These are phyloP conservation scores for Dreissena rostriformis DNA, from an alignment of 1,140 invertebrate genomes.

Conservation along the genomic window DNA sequence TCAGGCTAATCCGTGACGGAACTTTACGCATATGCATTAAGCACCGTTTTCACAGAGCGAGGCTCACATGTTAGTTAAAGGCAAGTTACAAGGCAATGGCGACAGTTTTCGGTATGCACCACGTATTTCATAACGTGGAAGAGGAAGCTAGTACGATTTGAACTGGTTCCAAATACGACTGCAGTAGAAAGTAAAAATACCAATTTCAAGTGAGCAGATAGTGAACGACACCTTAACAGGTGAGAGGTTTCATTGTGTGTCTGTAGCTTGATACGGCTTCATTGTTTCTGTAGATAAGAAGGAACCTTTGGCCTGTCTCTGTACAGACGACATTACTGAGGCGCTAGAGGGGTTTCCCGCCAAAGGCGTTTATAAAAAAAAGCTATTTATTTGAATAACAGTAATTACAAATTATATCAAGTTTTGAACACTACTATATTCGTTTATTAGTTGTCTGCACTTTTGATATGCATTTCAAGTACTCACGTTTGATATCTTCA, in stretches of 20 bases:
- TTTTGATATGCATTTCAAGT: no score
- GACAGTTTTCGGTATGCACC: not conserved
- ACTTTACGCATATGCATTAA: no score
- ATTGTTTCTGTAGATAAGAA: conserved; percentile 35
- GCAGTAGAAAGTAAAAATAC: conserved; percentile 17
- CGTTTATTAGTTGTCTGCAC: no score
- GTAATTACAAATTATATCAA: no score
- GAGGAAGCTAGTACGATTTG: not conserved
- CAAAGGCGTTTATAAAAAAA: not conserved
- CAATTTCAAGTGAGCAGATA: not conserved
- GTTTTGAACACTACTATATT: no score
- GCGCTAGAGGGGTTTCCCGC: not conserved
- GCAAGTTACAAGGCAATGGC: not conserved
- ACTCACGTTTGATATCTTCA: no score
- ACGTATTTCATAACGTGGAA: conserved; percentile 5
- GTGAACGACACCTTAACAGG: conserved; percentile 24
- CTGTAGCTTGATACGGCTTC: conserved; percentile 27
- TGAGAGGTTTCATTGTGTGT: conserved; percentile 27
- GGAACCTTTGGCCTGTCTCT: not conserved
- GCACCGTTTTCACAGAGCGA: no score
- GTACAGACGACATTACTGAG: not conserved
- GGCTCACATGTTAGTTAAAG: not conserved
- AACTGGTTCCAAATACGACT: conserved; percentile 22
- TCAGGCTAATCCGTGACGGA: no score
- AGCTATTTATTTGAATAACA: not conserved